Evolutionary conservation across 2,797 vertebrate species (phyloP), one percentile per base, ranked within the genome.

Genomic region (Echeneis naucrates): DNA sequence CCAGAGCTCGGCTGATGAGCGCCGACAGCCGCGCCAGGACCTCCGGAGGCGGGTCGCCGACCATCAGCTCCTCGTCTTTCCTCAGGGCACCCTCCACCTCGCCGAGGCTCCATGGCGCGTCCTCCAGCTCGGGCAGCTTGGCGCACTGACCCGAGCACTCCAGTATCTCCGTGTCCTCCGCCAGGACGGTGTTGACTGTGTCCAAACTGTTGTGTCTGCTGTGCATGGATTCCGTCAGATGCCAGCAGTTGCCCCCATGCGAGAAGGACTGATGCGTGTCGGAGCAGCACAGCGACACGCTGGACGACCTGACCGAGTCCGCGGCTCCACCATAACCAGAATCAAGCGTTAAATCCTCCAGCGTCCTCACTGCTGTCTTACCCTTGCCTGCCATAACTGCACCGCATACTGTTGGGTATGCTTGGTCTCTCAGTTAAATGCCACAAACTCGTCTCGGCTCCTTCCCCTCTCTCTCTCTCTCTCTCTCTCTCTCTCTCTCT

Each of bases 151-250:
- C 93, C 90, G 92, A 88, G 84, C 93, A 92, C 92, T 95, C 94
- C 87, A 92, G 90, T 53, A 89, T 86, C 72, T 95, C 95, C 76
- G 92, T 88, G 87, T 95, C 94, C 89, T 94, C 95, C 87, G 92
- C 94, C 94, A 95, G 91, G 81, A 94, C 94, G 80, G 94, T 95
- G 91, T 95, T 95, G 58, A 95, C 93, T 50, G 94, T 98, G 94
- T 99, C 98, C 92, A 98, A 94, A 93, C 98, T 99, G 96, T 98
- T 97, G 80, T 98, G 97, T 92, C 98, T 91, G 95, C 97, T 98
- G 94, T 98, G 95, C 93, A 94, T 95, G 80, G 93, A 94, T 87
- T 93, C 94, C 44, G 94, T 95, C 89, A 95, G 89, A 94, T 95
- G 93, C 94, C 95, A 95, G 91, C 93, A 91, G 91, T 94, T 94